These are phyloP conservation scores for Dasyornis broadbenti DNA, from an alignment of 2,113 vertebrate genomes.

Conservation along the genomic window DNA sequence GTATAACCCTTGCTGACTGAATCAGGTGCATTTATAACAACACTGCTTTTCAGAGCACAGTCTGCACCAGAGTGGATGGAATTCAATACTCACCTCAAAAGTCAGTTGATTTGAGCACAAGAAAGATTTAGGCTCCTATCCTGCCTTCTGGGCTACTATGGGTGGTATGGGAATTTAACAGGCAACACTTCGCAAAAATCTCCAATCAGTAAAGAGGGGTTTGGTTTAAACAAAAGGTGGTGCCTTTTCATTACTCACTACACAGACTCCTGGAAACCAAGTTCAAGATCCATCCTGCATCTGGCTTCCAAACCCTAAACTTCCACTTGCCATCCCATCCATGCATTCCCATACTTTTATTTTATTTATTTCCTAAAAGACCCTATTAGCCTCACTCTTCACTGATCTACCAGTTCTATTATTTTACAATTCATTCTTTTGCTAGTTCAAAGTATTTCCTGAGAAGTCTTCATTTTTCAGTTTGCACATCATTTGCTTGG, in stretches of 20 bases:
- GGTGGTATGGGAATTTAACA: neutral
- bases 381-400: neutral
- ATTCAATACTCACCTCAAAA: neutral
- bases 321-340: neutral
- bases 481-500: neutral
- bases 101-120: neutral
- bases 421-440: neutral
- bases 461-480: neutral
- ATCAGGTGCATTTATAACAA: neutral
- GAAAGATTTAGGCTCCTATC: neutral
- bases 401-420: neutral
- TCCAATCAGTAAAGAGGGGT: neutral
- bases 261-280: neutral
- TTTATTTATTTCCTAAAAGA: neutral
- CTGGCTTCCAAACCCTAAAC: neutral
- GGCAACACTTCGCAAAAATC: neutral
- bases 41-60: neutral
- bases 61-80: neutral
- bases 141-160: neutral
- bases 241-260: neutral
- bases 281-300: neutral
- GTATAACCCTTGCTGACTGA: neutral
- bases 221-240: neutral
- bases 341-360: rapidly evolving
- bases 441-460: neutral